Evolutionary conservation across 1,140 invertebrate genomes (phyloP).

Genomic region (Sycobia sp.): DNA sequence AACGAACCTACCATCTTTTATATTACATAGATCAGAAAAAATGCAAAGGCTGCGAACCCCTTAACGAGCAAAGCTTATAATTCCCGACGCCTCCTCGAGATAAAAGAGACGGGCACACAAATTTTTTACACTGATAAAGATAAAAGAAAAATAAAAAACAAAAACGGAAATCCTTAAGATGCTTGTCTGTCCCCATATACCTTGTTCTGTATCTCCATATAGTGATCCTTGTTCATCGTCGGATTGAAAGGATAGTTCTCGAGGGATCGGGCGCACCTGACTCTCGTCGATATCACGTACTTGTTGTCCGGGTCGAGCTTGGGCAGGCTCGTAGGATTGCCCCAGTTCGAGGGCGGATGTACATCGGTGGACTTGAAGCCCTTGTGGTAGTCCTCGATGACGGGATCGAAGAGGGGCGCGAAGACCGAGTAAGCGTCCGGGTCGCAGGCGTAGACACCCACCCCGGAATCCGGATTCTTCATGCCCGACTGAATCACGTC

Average conservation of each 20-base stretch:
- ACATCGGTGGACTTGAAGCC: constrained; percentile 67
- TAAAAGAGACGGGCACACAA: too few species aligned
- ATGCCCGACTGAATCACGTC: constrained; percentile 74
- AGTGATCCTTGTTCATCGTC: constrained; percentile 71
- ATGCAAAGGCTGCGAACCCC: too few species aligned
- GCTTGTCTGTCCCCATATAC: too few species aligned
- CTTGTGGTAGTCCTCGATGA: constrained; percentile 78
- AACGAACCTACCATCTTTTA: too few species aligned
- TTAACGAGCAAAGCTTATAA: too few species aligned
- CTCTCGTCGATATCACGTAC: constrained; percentile 76
- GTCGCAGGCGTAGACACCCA: constrained; percentile 78
- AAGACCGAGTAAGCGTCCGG: constrained; percentile 74
- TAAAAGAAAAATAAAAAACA: constrained; percentile 1
- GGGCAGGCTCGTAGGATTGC: constrained; percentile 68
- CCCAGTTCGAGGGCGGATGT: constrained; percentile 74
- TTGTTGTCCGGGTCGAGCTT: constrained; percentile 74
- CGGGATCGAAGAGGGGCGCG: constrained; percentile 73
- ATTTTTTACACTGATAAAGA: too few species aligned
- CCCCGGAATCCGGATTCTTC: constrained; percentile 66
- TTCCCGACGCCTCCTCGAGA: too few species aligned
- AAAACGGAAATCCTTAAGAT: too few species aligned
- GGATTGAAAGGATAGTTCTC: constrained; percentile 80
- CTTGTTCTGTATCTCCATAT: constrained; percentile 67
- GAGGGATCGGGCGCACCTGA: constrained; percentile 73
- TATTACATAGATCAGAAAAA: too few species aligned